Conservation (phyloP, 1,140 invertebrate species). For the Lethocerus indicus region DNA sequence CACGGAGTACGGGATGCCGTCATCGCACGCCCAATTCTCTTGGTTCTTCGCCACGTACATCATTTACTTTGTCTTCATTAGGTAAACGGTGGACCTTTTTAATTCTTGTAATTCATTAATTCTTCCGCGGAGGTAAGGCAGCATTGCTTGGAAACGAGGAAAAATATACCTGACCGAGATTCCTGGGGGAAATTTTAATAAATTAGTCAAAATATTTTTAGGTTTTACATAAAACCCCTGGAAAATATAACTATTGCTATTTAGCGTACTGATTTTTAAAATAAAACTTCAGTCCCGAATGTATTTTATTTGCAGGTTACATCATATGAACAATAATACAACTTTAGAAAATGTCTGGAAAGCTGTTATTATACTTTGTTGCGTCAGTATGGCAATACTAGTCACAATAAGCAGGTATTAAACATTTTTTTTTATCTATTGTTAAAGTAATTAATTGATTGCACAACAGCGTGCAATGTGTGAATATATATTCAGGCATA, state of each 20-base stretch:
- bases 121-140: neutral
- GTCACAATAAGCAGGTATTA: slow-evolving; percentile 40
- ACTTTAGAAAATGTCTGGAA: slow-evolving; percentile 59
- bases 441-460: neutral
- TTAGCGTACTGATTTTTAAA: neutral
- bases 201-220: neutral
- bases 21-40: slow-evolving; percentile 80
- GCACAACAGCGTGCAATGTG: neutral
- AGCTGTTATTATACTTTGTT: slow-evolving; percentile 40
- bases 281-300: neutral
- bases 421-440: neutral
- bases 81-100: slow-evolving; percentile 31
- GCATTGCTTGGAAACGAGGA: no score
- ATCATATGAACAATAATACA: slow-evolving; percentile 61
- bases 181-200: neutral
- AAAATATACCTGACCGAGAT: no score
- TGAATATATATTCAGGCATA: neutral
- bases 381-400: slow-evolving; percentile 37
- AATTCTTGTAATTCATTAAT: neutral
- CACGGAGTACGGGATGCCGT: slow-evolving; percentile 88
- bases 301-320: slow-evolving; percentile 39
- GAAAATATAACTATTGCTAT: neutral
- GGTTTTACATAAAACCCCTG: neutral
- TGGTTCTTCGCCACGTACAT: slow-evolving; percentile 83
- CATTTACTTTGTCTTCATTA: slow-evolving; percentile 69